Conservation (phyloP, 2,888 invertebrate genomes). For the Heterodera filipjevi region DNA sequence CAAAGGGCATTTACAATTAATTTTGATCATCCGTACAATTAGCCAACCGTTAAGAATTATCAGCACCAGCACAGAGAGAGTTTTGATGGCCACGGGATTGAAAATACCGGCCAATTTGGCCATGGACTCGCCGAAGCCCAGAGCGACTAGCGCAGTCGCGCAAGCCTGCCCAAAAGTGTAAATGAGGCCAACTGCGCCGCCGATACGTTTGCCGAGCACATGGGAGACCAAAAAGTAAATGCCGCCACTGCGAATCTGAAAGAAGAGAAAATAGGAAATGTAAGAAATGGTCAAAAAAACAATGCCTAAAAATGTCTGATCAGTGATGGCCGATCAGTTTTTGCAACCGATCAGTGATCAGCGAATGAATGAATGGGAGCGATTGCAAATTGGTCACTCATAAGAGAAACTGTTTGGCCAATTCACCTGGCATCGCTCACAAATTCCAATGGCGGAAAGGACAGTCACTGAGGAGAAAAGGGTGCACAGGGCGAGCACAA, state of each 20-base stretch:
- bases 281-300: conserved; percentile 73
- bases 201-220: conserved; percentile 71
- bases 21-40: not conserved
- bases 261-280: conserved; percentile 73
- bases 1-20: not conserved
- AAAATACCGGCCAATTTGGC: conserved; percentile 78
- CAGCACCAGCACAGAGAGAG: conserved; percentile 85
- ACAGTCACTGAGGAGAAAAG: conserved; percentile 88
- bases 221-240: conserved; percentile 93
- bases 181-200: conserved; percentile 74
- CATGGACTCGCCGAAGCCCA: conserved; percentile 95
- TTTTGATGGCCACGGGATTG: conserved; percentile 79
- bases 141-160: conserved; percentile 90
- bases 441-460: conserved; percentile 91
- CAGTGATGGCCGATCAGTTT: not conserved
- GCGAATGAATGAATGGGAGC: not conserved
- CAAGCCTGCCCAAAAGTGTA: conserved; percentile 93
- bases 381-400: no score
- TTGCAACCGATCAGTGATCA: not conserved
- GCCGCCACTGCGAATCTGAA: conserved; percentile 88
- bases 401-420: no score
- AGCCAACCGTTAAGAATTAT: conserved; percentile 75
- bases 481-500: conserved; percentile 72
- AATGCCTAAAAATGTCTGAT: not conserved
- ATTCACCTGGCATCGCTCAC: conserved; percentile 71